Evolutionary conservation across 2,888 invertebrate species (phyloP), one percentile per base, ranked within the genome.

Genomic region (Resseliella maxima): DNA sequence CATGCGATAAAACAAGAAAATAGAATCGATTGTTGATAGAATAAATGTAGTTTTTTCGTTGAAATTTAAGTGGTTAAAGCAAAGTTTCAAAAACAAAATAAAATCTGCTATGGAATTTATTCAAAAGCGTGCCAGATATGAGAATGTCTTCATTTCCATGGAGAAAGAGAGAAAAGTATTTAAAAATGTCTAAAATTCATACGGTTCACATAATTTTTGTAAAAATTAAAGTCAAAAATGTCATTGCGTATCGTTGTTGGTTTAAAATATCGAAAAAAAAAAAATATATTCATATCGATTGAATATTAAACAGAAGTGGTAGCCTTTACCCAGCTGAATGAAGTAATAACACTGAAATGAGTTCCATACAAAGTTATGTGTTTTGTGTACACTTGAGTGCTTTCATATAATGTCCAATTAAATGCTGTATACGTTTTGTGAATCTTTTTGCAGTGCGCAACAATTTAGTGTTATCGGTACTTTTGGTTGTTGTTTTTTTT

Each of bases 391-490:
- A 72, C 35, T 72, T 72, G 72, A 72, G 12, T 72, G 27, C 72
- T 3, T 59, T 59, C 24, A 24, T 59, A 24, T 59, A 59, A 59
- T 59, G 59, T 59, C 59, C 72, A 72, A 72, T 72, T 72, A 72
- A 72, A 59, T 24, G n/a, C 12, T 59, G 10, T 50, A 10, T 59
- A 35, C 27, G 31, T 31, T 50, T 12, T 12, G 27, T 24, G 27
- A n/a, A 59, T 72, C 15, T 31, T 72, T 31, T 59, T 59, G 50
- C 21, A 6, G 24, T 59, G 24, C 31, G 35, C 72, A 72, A 72
- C 72, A 72, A 72, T 72, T 72, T 72, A 72, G 72, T 72, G 27
- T 72, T 72, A 72, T 72, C 72, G 72, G 72, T 72, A 72, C 72
- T 72, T 72, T 72, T 31, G 10, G 31, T 31, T n/a, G n/a, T n/a